Conservation (phyloP, 53 echinoderm and acorn worm species). For the Antedon mediterranea region DNA sequence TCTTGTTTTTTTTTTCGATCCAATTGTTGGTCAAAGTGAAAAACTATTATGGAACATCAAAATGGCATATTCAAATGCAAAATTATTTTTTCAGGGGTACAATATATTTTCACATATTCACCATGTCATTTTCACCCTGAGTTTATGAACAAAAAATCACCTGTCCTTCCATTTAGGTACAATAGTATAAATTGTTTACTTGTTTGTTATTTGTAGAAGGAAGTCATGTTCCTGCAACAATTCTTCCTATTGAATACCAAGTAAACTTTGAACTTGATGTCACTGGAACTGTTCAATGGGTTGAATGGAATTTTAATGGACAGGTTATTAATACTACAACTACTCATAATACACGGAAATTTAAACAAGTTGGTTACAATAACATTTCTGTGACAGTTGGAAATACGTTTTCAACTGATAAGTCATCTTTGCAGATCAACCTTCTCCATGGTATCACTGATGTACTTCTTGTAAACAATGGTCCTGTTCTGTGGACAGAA, state of each 20-base stretch:
- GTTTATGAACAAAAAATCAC: conserved; percentile 3
- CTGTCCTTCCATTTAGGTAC: background rate
- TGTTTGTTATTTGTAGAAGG: too few relatives aligned
- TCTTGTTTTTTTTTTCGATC: too few relatives aligned
- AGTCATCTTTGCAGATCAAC: background rate
- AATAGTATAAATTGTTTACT: background rate
- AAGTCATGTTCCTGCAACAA: background rate
- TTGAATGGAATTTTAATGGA: conserved; percentile 36
- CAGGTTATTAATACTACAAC: conserved; percentile 13
- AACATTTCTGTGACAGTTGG: conserved; percentile 16
- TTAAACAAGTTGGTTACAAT: conserved; percentile 20
- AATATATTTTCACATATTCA: background rate
- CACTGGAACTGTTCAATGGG: conserved; percentile 42
- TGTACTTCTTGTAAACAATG: conserved; percentile 53
- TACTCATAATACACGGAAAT: conserved; percentile 14
- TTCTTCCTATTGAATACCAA: conserved; percentile 43
- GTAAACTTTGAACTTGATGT: conserved; percentile 16
- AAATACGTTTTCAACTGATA: conserved; percentile 31
- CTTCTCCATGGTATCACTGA: conserved; percentile 36
- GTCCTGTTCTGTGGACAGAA: conserved; percentile 31
- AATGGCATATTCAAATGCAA: too few relatives aligned
- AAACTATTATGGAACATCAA: too few relatives aligned
- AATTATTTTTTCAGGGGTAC: too few relatives aligned
- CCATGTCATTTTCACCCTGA: conserved; percentile 2
- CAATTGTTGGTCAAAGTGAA: too few relatives aligned